Conservation (phyloP, 2,888 invertebrate species). For the Melanophora roralis region DNA sequence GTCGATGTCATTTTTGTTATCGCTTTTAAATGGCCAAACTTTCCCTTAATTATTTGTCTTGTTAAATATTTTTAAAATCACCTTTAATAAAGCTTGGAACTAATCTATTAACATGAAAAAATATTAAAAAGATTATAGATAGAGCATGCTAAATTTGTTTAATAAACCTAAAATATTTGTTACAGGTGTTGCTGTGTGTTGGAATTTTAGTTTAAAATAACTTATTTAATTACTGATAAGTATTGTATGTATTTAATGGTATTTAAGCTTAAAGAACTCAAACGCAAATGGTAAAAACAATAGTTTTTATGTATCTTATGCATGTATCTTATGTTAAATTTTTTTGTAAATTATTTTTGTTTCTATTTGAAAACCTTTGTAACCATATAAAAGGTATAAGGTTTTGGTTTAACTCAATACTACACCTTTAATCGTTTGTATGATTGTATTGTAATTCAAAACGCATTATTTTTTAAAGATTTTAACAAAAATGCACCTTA, state of each 20-base stretch:
- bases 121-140: constrained; percentile 2
- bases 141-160: constrained; percentile 24
- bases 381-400: constrained; percentile 7
- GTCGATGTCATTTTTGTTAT: constrained; percentile 61
- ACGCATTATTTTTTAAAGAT: constrained; percentile 38
- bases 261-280: constrained; percentile 41
- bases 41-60: constrained; percentile 20
- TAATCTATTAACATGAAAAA: no score
- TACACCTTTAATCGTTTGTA: not conserved
- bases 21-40: constrained; percentile 12
- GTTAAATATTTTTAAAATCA: no score
- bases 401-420: constrained; percentile 53
- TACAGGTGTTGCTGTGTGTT: constrained; percentile 66
- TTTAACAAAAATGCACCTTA: constrained; percentile 36
- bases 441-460: constrained; percentile 4
- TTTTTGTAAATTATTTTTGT: constrained; percentile 35
- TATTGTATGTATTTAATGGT: constrained; percentile 39
- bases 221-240: constrained; percentile 16
- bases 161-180: constrained; percentile 35
- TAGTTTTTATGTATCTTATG: constrained; percentile 21
- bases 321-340: constrained; percentile 45
- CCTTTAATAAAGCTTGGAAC: not conserved
- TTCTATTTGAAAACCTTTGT: constrained; percentile 9
- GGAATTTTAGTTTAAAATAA: constrained; percentile 59
- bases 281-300: not conserved